Percentiles rank a stretch among this genome's conserved stretches.
These are phyloP conservation scores for Acarapis woodi DNA, from an alignment of 1,140 invertebrate genomes.

Conservation along the genomic window DNA sequence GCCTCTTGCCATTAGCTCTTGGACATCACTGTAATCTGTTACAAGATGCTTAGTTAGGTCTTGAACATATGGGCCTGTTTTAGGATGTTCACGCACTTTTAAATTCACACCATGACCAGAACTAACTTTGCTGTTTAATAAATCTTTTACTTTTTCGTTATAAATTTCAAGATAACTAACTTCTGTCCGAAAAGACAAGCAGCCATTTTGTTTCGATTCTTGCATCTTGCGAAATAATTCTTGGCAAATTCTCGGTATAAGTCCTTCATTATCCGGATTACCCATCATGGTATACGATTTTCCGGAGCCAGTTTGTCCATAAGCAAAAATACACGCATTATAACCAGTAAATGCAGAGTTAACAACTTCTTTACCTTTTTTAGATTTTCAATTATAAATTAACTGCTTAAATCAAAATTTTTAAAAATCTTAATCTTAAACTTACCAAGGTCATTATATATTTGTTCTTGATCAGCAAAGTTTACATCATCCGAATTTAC, in stretches of 20 bases:
- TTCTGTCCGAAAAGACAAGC: constrained; percentile 38
- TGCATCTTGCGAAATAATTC: constrained; percentile 72
- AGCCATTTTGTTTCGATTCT: constrained; percentile 35
- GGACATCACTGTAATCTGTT: constrained; percentile 25
- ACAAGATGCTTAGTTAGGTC: constrained; percentile 78
- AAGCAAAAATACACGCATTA: constrained; percentile 99
- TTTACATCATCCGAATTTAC: constrained; percentile 50
- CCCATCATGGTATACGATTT: constrained; percentile 99
- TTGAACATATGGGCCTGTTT: constrained; percentile 93
- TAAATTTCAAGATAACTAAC: constrained; percentile 88
- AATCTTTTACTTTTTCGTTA: constrained; percentile 82
- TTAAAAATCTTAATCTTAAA: too few species aligned
- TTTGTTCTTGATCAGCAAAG: constrained; percentile 76
- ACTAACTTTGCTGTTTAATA: constrained; percentile 46
- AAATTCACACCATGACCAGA: not conserved
- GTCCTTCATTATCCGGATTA: constrained; percentile 76
- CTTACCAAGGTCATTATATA: constrained; percentile 96
- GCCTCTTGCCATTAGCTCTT: constrained; percentile 26
- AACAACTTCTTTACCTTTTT: constrained; percentile 95
- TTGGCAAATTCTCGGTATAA: constrained; percentile 90
- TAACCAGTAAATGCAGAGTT: constrained; percentile 96
- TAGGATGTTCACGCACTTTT: constrained; percentile 86
- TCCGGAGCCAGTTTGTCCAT: constrained; percentile 95
- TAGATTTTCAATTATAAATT: too few species aligned
- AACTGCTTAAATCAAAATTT: too few species aligned